phyloP scores from a whole-genome alignment of 2,113 vertebrate species.

The Acrocephalus arundinaceus region DNA sequence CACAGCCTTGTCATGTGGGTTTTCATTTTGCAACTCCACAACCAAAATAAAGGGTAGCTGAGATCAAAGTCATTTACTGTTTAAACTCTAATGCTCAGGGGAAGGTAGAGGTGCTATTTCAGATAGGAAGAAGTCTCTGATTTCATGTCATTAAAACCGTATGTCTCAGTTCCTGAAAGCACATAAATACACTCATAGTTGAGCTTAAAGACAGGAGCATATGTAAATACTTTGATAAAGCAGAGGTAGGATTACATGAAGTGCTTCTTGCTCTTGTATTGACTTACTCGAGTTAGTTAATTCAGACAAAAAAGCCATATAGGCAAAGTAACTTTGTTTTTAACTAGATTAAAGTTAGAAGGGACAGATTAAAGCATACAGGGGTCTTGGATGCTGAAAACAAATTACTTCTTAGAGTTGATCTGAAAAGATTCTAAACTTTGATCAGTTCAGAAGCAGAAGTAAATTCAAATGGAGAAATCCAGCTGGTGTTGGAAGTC shows the following conservation, averaged over 20 bases:
- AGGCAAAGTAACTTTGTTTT: not conserved
- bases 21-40: conserved; percentile 61
- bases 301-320: not conserved
- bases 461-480: not conserved
- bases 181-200: conserved; percentile 12
- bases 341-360: conserved; percentile 24
- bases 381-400: not conserved
- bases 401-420: not conserved
- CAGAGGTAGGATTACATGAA: not conserved
- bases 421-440: not conserved
- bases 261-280: conserved; percentile 7
- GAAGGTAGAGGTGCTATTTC: conserved; percentile 55
- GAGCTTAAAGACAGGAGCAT: conserved; percentile 15
- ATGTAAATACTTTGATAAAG: conserved; percentile 51
- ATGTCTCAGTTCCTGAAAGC: conserved; percentile 46
- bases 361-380: not conserved
- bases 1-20: conserved; percentile 59
- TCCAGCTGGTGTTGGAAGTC: not conserved
- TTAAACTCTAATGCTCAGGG: conserved; percentile 55
- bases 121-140: conserved; percentile 60
- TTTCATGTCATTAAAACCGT: conserved; percentile 47
- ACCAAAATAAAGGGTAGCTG: conserved; percentile 58
- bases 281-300: not conserved
- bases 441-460: not conserved
- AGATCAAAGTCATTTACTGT: conserved; percentile 49